These are phyloP conservation scores for Acrobasis repandana DNA, from an alignment of 2,888 invertebrate species.

Conservation along the genomic window DNA sequence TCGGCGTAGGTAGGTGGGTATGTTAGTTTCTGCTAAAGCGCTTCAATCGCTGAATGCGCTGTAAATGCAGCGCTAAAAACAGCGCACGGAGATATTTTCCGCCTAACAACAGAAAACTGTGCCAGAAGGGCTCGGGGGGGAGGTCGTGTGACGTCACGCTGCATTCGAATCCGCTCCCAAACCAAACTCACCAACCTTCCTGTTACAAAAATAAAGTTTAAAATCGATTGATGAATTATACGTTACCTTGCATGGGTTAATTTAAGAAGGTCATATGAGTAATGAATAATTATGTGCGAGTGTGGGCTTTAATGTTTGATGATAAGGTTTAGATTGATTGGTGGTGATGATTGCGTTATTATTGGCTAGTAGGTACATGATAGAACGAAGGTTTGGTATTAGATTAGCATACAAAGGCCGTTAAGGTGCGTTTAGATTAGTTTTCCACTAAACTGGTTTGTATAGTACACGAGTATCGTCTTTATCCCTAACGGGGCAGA, in stretches of 20 bases:
- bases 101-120: slow-evolving; percentile 64
- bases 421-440: not conserved
- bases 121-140: slow-evolving; percentile 65
- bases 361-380: slow-evolving; percentile 23
- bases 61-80: slow-evolving; percentile 23
- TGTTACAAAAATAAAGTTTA: slow-evolving; percentile 33
- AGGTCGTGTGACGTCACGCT: slow-evolving; percentile 59
- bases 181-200: slow-evolving; percentile 33
- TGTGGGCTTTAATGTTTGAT: slow-evolving; percentile 31
- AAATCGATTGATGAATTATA: slow-evolving; percentile 33
- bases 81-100: slow-evolving; percentile 44
- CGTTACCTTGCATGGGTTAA: slow-evolving; percentile 39
- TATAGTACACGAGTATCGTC: too few relatives aligned
- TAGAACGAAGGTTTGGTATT: slow-evolving; percentile 16
- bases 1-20: too few relatives aligned
- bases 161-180: slow-evolving; percentile 53
- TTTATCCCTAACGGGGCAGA: too few relatives aligned
- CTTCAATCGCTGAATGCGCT: slow-evolving; percentile 32
- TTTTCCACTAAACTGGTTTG: not conserved
- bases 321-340: slow-evolving; percentile 33
- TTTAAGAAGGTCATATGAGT: slow-evolving; percentile 40
- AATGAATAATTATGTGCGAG: slow-evolving; percentile 27
- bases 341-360: slow-evolving; percentile 17
- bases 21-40: slow-evolving; percentile 29
- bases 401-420: slow-evolving; percentile 13